A percentile compares a stretch with the other conserved stretches of the same genome.
Evolutionary conservation across 1,140 invertebrate genomes (phyloP).

Genomic region (Cydia pomonella): DNA sequence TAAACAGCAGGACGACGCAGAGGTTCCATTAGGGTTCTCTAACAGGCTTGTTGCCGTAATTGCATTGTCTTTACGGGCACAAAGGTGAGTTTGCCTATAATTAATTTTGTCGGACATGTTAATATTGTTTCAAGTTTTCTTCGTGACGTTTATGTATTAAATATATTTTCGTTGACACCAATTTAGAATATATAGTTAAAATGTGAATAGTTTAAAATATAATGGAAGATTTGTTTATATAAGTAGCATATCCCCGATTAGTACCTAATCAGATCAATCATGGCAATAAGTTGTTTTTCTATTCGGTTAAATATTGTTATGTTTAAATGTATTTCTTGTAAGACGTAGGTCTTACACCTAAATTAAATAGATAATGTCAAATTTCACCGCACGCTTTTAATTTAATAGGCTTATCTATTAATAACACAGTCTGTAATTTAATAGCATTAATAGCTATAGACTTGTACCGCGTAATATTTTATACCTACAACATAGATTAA

Average conservation of each 20-base stretch:
- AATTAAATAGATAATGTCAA: neutral
- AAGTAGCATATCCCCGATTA: neutral
- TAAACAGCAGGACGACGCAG: constrained; percentile 31
- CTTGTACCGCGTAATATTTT: neutral
- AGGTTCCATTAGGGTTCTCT: constrained; percentile 35
- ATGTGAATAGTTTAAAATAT: neutral
- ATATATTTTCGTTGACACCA: neutral
- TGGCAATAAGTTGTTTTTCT: too few relatives aligned
- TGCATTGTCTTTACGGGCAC: constrained; percentile 60
- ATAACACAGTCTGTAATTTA: neutral
- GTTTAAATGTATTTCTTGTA: too few relatives aligned
- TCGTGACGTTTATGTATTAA: neutral
- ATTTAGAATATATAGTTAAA: neutral
- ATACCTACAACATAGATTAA: neutral
- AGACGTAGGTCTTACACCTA: neutral
- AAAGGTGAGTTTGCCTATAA: constrained; percentile 42
- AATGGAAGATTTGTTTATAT: neutral
- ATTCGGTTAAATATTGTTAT: too few relatives aligned
- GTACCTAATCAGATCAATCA: neutral
- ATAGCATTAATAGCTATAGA: neutral
- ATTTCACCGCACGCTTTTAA: constrained; percentile 3
- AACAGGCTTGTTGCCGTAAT: constrained; percentile 61
- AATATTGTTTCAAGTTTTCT: constrained; percentile 29
- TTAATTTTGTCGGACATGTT: constrained; percentile 33
- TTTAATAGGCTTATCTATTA: neutral